Conservation (phyloP, 2,113 vertebrate species). For the Picathartes gymnocephalus region DNA sequence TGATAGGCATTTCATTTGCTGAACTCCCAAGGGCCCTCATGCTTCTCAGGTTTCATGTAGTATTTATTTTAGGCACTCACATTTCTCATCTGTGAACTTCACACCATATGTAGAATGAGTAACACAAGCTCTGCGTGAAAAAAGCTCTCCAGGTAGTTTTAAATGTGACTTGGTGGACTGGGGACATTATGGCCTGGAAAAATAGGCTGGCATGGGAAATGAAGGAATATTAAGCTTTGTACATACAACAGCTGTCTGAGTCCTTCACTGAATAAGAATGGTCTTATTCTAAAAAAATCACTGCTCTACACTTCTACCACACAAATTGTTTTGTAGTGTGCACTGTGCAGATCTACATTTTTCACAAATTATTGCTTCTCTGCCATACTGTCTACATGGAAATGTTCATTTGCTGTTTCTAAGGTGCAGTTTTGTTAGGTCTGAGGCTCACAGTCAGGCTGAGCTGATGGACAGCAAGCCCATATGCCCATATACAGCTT, state of each 20-base stretch:
- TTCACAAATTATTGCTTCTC: background rate
- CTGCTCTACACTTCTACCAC: background rate
- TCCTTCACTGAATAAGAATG: constrained; percentile 24
- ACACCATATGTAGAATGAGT: constrained; percentile 69
- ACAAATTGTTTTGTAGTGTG: background rate
- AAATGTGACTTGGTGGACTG: constrained; percentile 23
- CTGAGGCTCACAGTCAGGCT: background rate
- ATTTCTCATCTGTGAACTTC: constrained; percentile 79
- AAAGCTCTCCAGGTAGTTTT: constrained; percentile 60
- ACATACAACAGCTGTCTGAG: constrained; percentile 25
- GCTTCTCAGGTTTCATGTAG: constrained; percentile 79
- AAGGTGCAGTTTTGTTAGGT: background rate
- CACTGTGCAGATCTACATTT: background rate
- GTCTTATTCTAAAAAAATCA: constrained; percentile 9
- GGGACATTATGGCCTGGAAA: background rate
- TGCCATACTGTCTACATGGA: background rate
- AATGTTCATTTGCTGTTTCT: background rate
- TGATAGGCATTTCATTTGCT: constrained; percentile 88
- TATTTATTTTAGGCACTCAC: constrained; percentile 70
- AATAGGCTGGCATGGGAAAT: constrained; percentile 41
- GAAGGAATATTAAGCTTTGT: constrained; percentile 26
- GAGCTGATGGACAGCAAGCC: background rate
- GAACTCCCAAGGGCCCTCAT: constrained; percentile 73
- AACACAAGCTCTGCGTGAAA: constrained; percentile 30
- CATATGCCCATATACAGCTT: background rate